phyloP scores from a whole-genome alignment of 2,797 vertebrate genomes.

The Cirrhinus molitorella region DNA sequence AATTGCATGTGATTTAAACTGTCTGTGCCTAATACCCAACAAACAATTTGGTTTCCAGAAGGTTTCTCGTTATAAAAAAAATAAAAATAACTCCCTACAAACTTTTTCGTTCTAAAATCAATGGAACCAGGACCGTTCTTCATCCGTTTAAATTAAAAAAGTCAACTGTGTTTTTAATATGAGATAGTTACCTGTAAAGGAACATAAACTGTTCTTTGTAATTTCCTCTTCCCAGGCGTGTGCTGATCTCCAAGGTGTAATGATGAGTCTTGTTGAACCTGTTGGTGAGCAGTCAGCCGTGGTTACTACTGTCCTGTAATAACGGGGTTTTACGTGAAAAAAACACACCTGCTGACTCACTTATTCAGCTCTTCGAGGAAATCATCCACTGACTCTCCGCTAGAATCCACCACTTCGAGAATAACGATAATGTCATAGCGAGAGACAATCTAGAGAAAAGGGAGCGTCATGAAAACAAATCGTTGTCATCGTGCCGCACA shows the following conservation, averaged over 20 bases:
- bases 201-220: constrained; percentile 87
- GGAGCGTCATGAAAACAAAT: neutral
- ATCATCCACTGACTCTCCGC: constrained; percentile 61
- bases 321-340: neutral
- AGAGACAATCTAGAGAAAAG: constrained; percentile 73
- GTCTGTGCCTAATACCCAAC: neutral
- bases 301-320: neutral
- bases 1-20: neutral
- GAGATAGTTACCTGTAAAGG: constrained; percentile 75
- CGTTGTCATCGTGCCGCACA: neutral
- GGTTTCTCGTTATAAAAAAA: neutral
- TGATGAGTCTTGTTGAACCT: constrained; percentile 63
- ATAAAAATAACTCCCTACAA: too few species aligned
- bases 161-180: neutral
- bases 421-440: constrained; percentile 83
- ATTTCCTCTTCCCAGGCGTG: constrained; percentile 70
- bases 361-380: constrained; percentile 76
- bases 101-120: neutral
- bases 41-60: neutral
- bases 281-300: neutral
- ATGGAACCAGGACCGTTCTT: neutral
- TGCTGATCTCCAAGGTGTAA: constrained; percentile 76
- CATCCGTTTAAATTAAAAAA: neutral
- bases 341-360: constrained; percentile 62
- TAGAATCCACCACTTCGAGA: constrained; percentile 80